phyloP scores from a whole-genome alignment of 2,888 invertebrate genomes.

The Drosophila macrothrix region DNA sequence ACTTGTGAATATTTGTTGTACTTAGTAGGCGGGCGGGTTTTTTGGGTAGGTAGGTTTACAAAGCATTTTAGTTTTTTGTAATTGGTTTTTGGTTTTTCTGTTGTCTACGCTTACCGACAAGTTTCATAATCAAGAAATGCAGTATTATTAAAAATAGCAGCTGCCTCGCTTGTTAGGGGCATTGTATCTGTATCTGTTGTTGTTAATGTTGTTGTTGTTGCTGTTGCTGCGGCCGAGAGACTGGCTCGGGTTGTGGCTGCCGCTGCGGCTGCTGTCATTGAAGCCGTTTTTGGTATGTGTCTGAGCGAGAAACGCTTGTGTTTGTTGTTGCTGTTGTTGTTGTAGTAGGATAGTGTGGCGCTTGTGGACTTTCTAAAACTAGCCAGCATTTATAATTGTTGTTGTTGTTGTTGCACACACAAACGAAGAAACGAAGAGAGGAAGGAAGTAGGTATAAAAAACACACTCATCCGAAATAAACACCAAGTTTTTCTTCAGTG shows the following conservation, averaged over 20 bases:
- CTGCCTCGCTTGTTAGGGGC: constrained; percentile 67
- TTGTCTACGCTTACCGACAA: constrained; percentile 81
- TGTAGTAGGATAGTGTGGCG: constrained; percentile 81
- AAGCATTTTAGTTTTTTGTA: neutral
- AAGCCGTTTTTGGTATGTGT: constrained; percentile 80
- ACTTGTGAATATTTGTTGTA: constrained; percentile 2
- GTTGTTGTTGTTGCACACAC: constrained; percentile 51
- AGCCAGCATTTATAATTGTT: constrained; percentile 61
- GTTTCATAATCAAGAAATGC: constrained; percentile 76
- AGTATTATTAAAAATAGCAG: constrained; percentile 76
- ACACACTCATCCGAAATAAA: neutral
- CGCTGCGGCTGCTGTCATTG: constrained; percentile 56
- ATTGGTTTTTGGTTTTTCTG: neutral
- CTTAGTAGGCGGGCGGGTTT: neutral
- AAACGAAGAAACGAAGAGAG: constrained; percentile 35
- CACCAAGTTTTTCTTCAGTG: neutral
- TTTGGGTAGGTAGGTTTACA: neutral
- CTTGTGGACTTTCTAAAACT: constrained; percentile 82
- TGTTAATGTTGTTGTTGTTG: constrained; percentile 20
- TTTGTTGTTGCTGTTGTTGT: constrained; percentile 51
- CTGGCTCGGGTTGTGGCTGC: constrained; percentile 62
- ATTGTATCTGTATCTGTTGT: constrained; percentile 58
- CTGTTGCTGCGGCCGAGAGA: constrained; percentile 50
- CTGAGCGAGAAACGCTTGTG: constrained; percentile 82
- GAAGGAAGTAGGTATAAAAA: neutral